Conservation (phyloP, 2,888 invertebrate species). For the Aphidoletes aphidimyza region DNA sequence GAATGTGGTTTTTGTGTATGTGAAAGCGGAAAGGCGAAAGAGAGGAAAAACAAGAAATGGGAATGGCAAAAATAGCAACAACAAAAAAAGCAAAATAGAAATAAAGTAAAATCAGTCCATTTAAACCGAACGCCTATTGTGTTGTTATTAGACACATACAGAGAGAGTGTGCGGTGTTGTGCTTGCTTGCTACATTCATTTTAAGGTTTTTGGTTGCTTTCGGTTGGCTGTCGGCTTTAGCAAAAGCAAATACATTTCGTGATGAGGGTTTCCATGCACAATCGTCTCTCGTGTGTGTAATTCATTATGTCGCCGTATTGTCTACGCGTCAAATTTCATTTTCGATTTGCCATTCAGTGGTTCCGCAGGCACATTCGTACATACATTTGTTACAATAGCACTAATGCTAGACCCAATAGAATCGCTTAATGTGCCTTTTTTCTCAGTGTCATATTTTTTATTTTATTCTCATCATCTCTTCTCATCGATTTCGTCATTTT, state of each 20-base stretch:
- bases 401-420: not conserved
- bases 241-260: constrained; percentile 32
- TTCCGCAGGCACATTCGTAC: not conserved
- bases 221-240: not conserved
- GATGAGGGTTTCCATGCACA: constrained; percentile 45
- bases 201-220: not conserved
- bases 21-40: not conserved
- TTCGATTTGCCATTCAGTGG: constrained; percentile 32
- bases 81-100: not conserved
- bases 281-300: constrained; percentile 38
- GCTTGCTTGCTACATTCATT: not conserved
- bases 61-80: not conserved
- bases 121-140: not conserved
- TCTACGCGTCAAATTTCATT: constrained; percentile 48
- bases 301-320: constrained; percentile 52
- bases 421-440: not conserved
- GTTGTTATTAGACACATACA: not conserved
- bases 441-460: not conserved
- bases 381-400: not conserved
- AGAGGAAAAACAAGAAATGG: not conserved
- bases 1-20: too few relatives aligned
- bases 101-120: not conserved
- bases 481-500: not conserved
- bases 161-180: not conserved
- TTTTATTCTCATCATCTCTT: not conserved